phyloP scores from a whole-genome alignment of 2,888 invertebrate species.

The Willowsia nigromaculata region DNA sequence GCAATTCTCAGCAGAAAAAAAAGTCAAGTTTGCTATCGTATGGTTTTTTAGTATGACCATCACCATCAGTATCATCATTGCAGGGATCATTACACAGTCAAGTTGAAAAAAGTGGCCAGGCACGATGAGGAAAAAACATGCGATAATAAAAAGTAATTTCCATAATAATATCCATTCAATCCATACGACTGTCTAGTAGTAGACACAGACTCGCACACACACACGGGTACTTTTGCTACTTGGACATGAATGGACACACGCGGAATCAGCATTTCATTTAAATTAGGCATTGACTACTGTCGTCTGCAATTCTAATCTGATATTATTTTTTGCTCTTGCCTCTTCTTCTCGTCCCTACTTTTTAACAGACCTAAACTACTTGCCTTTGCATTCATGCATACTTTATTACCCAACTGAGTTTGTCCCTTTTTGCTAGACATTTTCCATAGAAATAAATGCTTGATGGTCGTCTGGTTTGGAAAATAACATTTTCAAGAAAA shows the following conservation, averaged over 20 bases:
- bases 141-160: slow-evolving; percentile 6
- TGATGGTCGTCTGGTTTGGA: too few species aligned
- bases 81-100: slow-evolving; percentile 6
- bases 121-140: background rate
- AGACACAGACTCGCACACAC: background rate
- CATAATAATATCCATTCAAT: background rate
- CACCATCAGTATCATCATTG: background rate
- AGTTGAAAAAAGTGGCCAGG: background rate
- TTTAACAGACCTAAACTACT: too few species aligned
- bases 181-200: background rate
- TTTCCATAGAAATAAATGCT: background rate
- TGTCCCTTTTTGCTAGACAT: too few species aligned
- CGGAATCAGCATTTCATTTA: background rate
- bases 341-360: background rate
- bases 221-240: background rate
- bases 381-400: slow-evolving; percentile 24
- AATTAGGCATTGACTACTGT: background rate
- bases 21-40: background rate
- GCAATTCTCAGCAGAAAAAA: background rate
- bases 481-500: background rate
- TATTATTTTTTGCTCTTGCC: background rate
- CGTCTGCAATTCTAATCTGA: too few species aligned
- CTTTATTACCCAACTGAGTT: slow-evolving; percentile 47
- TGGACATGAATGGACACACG: background rate
- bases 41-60: background rate